phyloP scores from a whole-genome alignment of 2,888 invertebrate species.

The Masnerella sp. region DNA sequence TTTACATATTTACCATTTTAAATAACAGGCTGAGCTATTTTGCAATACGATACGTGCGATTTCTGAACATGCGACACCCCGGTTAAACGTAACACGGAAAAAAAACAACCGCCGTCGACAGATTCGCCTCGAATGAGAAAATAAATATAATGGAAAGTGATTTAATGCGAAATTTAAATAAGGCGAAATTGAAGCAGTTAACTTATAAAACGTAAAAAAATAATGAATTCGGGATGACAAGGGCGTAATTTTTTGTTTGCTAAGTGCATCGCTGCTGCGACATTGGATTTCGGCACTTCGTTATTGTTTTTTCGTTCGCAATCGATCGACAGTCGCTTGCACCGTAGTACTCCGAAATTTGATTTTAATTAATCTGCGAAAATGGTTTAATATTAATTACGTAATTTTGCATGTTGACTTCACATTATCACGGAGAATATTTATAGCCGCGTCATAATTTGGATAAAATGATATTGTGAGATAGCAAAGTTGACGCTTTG shows the following conservation, averaged over 20 bases:
- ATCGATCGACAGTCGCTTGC: too few relatives aligned
- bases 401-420: too few relatives aligned
- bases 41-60: constrained; percentile 30
- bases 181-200: constrained; percentile 6
- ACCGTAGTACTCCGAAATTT: too few relatives aligned
- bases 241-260: constrained; percentile 2
- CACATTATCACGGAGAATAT: too few relatives aligned
- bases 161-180: constrained; percentile 16
- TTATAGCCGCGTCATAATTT: too few relatives aligned
- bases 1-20: constrained; percentile 60
- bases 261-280: background rate
- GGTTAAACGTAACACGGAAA: constrained; percentile 3
- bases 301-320: constrained; percentile 8
- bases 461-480: too few relatives aligned
- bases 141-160: constrained; percentile 13
- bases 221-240: constrained; percentile 9
- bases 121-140: constrained; percentile 6
- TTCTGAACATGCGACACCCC: constrained; percentile 8
- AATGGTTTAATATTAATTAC: too few relatives aligned
- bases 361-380: too few relatives aligned
- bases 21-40: constrained; percentile 42
- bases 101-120: background rate
- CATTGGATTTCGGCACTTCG: background rate
- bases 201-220: constrained; percentile 5
- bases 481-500: too few relatives aligned